phyloP scores from a whole-genome alignment of 2,797 vertebrate species.

The Alcedo quadribrachys region DNA sequence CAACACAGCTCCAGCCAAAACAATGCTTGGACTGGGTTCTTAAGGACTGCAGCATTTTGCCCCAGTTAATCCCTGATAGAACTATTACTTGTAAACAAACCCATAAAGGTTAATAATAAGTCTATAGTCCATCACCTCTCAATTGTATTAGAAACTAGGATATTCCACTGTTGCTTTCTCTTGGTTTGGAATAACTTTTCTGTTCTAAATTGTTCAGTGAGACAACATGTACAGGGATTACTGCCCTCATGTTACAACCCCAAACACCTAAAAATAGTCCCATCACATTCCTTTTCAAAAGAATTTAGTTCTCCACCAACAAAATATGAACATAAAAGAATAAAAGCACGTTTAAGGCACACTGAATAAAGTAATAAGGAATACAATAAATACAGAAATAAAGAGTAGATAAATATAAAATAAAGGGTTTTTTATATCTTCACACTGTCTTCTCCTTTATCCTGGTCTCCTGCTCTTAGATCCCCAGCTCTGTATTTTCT shows the following conservation, averaged over 20 bases:
- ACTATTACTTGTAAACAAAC: background rate
- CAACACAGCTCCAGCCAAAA: background rate
- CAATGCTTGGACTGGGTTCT: background rate
- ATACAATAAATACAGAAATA: background rate
- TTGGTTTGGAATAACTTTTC: background rate
- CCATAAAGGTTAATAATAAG: background rate
- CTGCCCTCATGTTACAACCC: background rate
- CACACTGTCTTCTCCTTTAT: background rate
- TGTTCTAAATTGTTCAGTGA: background rate
- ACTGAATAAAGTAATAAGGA: background rate
- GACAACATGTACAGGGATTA: background rate
- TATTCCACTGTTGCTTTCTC: background rate
- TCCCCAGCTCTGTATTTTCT: conserved; percentile 12
- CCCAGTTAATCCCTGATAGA: background rate
- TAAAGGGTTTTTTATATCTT: background rate
- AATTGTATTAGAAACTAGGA: background rate
- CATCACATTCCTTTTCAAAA: background rate
- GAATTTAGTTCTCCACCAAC: background rate
- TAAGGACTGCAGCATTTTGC: background rate
- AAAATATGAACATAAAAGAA: background rate
- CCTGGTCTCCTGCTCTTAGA: background rate
- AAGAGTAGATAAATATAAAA: background rate
- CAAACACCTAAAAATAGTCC: background rate
- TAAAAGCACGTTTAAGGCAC: background rate
- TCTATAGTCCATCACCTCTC: background rate